Conservation (phyloP, 2,888 invertebrate genomes). For the Odiellus spinosus region DNA sequence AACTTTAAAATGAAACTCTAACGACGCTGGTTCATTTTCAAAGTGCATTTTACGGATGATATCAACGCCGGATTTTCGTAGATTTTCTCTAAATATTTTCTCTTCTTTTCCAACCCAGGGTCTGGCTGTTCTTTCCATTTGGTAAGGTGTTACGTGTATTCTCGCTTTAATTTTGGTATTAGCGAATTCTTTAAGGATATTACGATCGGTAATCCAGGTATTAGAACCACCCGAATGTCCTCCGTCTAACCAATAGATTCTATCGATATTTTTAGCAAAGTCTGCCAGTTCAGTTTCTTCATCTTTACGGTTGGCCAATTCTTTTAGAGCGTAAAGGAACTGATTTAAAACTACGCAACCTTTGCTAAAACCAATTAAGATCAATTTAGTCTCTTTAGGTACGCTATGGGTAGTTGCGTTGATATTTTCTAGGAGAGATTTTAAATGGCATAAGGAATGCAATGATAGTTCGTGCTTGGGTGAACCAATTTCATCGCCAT, state of each 20-base stretch:
- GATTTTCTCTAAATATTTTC: conserved; percentile 49
- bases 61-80: conserved; percentile 48
- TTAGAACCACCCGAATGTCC: conserved; percentile 75
- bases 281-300: conserved; percentile 20
- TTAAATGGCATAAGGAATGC: background rate
- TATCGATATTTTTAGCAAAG: conserved; percentile 38
- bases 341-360: conserved; percentile 87
- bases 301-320: conserved; percentile 10
- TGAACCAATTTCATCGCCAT: conserved; percentile 54
- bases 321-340: conserved; percentile 46
- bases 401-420: background rate
- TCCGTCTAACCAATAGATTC: conserved; percentile 80
- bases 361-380: conserved; percentile 73
- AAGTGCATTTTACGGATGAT: conserved; percentile 48
- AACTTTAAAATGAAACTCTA: conserved; percentile 63
- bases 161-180: conserved; percentile 50
- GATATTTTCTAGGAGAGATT: background rate
- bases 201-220: conserved; percentile 68
- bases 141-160: conserved; percentile 80
- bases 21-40: conserved; percentile 37
- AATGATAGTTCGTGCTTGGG: conserved; percentile 32
- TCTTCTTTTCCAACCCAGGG: conserved; percentile 77
- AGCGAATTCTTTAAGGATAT: conserved; percentile 53
- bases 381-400: conserved; percentile 26
- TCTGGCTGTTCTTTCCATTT: conserved; percentile 57